These are phyloP conservation scores for Chaetogeoica ovagalla DNA, from an alignment of 2,888 invertebrate species.

Conservation along the genomic window DNA sequence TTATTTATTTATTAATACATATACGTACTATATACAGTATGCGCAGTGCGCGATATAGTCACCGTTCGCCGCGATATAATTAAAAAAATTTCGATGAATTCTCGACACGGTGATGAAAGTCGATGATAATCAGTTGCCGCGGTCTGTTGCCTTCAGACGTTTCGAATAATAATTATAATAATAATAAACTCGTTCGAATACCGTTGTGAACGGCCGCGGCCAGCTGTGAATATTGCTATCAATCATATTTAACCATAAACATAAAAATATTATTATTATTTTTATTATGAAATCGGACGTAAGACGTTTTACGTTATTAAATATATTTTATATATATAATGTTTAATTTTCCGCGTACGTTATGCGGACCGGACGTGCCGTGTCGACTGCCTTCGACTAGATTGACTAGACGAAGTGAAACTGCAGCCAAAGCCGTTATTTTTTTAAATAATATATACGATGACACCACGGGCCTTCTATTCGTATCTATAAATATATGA, in stretches of 20 bases:
- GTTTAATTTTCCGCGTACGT: not conserved
- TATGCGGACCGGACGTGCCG: not conserved
- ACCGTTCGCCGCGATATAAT: not conserved
- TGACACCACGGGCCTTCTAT: not conserved
- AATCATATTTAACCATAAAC: too few relatives aligned
- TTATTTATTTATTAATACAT: not conserved
- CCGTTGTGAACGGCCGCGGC: too few relatives aligned
- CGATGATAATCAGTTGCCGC: not conserved
- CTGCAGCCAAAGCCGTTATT: not conserved
- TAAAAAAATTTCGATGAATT: slow-evolving; percentile 8
- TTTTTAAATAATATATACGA: not conserved
- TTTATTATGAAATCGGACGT: not conserved
- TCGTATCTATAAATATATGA: not conserved
- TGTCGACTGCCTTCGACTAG: too few relatives aligned
- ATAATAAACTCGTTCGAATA: not conserved
- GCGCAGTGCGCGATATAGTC: not conserved
- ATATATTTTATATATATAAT: not conserved
- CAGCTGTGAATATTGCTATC: too few relatives aligned
- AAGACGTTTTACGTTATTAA: not conserved
- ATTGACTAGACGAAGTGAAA: too few relatives aligned
- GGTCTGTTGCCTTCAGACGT: not conserved
- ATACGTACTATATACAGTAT: too few relatives aligned
- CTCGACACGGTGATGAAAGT: not conserved
- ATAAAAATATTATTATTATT: too few relatives aligned
- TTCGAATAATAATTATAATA: not conserved